Conservation (phyloP, 2,797 vertebrate genomes). For the Erithacus rubecula region DNA sequence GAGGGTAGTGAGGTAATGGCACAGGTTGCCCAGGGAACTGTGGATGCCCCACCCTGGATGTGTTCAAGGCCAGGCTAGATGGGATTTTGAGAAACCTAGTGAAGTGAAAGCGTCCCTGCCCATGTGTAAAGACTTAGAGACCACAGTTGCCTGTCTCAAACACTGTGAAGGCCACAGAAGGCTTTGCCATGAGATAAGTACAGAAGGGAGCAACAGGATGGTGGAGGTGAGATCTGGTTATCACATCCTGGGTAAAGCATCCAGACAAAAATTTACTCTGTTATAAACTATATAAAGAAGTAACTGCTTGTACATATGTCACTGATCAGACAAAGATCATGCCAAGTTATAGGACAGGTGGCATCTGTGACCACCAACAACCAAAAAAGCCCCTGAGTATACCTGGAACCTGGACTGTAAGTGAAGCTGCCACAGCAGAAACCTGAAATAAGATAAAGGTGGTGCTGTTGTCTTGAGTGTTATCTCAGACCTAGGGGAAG, state of each 20-base stretch:
- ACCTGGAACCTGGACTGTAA: background rate
- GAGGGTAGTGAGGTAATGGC: background rate
- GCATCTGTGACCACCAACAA: background rate
- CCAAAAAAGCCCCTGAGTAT: background rate
- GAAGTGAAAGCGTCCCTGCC: background rate
- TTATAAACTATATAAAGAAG: background rate
- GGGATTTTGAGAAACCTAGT: background rate
- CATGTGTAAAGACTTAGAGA: background rate
- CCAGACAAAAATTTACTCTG: background rate
- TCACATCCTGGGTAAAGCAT: fast-evolving
- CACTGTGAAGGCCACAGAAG: background rate
- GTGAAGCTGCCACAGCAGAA: background rate
- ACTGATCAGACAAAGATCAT: background rate
- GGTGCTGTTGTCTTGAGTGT: background rate
- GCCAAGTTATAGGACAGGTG: background rate
- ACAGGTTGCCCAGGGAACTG: background rate
- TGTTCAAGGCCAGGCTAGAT: background rate
- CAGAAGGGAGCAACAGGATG: background rate
- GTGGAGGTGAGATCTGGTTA: background rate
- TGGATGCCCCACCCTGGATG: background rate
- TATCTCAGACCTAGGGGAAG: background rate
- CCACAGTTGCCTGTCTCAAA: background rate
- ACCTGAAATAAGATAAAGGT: background rate
- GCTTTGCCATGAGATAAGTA: background rate
- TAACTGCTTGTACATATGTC: background rate